Conservation (phyloP, 2,113 vertebrate species). For the Dasyurus viverrinus region DNA sequence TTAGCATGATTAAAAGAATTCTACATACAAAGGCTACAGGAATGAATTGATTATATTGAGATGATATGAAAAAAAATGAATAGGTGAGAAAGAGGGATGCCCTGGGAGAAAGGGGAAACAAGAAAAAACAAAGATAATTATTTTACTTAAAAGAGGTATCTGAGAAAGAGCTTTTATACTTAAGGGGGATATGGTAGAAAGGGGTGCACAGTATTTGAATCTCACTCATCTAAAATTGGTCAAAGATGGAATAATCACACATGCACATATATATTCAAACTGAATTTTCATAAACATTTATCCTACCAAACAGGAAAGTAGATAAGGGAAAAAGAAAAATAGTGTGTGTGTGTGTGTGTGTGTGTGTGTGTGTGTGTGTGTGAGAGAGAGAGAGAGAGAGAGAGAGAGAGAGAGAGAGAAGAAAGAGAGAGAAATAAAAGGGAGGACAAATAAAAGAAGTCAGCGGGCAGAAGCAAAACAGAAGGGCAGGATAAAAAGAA, state of each 20-base stretch:
- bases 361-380: too few species aligned
- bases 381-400: too few species aligned
- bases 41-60: not conserved
- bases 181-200: not conserved
- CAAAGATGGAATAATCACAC: not conserved
- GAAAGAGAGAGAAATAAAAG: not conserved
- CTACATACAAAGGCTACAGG: not conserved
- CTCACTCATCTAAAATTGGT: not conserved
- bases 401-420: too few species aligned
- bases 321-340: not conserved
- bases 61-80: not conserved
- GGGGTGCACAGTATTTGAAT: not conserved
- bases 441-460: not conserved
- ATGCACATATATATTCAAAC: not conserved
- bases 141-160: not conserved
- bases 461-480: not conserved
- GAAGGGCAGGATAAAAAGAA: not conserved
- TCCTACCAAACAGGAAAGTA: not conserved
- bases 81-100: not conserved
- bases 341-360: too few species aligned
- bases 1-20: not conserved
- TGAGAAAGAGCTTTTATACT: not conserved
- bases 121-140: not conserved
- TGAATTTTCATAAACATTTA: not conserved
- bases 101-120: not conserved